phyloP scores from a whole-genome alignment of 2,113 vertebrate genomes.

The Tachysurus vachellii region DNA sequence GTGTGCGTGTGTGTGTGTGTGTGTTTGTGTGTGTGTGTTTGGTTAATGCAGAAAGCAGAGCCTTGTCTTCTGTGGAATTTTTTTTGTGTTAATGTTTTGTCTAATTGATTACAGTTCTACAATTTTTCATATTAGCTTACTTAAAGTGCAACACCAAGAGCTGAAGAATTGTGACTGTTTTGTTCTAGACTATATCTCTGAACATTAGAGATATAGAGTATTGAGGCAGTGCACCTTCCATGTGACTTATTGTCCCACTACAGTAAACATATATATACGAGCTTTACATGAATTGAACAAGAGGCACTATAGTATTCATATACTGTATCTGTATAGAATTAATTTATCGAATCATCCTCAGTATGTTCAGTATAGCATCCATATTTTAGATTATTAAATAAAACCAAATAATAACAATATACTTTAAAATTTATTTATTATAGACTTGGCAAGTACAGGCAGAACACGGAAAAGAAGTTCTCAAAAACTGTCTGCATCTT shows the following conservation, averaged over 20 bases:
- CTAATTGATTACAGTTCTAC: not conserved
- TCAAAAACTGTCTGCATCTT: not conserved
- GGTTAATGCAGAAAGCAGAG: not conserved
- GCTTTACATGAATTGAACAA: not conserved
- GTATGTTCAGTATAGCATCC: not conserved
- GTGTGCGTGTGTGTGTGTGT: slow-evolving; percentile 18
- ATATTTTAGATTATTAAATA: not conserved
- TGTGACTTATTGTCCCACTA: not conserved
- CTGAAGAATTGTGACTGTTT: not conserved
- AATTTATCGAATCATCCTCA: not conserved
- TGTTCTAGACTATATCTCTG: not conserved
- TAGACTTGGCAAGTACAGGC: not conserved
- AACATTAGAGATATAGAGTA: not conserved
- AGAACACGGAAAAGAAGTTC: not conserved
- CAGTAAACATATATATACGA: no score
- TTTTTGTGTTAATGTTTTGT: slow-evolving; percentile 27
- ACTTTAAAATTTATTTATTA: not conserved
- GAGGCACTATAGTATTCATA: not conserved
- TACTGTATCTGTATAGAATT: not conserved
- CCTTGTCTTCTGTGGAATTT: slow-evolving; percentile 6
- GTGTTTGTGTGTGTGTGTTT: not conserved
- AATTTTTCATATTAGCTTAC: slow-evolving; percentile 15
- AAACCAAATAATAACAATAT: not conserved
- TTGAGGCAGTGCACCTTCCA: not conserved
- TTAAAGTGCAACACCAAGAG: not conserved